phyloP scores from a whole-genome alignment of 92 coral and sea anemone genomes.

The Palythoa heliodiscus region DNA sequence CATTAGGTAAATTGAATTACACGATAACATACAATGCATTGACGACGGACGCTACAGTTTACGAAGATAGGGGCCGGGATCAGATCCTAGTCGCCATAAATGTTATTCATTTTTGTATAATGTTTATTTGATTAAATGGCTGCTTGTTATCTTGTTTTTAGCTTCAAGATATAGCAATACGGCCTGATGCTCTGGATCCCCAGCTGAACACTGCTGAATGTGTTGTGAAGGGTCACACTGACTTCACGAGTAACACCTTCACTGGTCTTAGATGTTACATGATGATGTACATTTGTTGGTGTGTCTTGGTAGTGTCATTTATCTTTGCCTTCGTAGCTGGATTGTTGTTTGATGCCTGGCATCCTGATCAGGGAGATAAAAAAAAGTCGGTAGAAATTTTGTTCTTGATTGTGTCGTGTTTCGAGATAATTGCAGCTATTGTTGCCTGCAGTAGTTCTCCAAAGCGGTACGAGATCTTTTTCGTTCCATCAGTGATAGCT shows the following conservation, averaged over 20 bases:
- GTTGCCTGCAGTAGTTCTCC: not conserved
- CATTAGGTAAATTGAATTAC: too few relatives aligned
- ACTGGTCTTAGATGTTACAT: constrained; percentile 14
- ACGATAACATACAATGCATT: too few relatives aligned
- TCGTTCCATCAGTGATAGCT: not conserved
- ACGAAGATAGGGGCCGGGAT: too few relatives aligned
- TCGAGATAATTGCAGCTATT: constrained; percentile 6
- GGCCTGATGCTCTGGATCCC: constrained; percentile 5
- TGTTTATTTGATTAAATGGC: too few relatives aligned
- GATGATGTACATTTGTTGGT: constrained; percentile 37
- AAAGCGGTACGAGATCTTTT: not conserved
- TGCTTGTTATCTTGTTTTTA: not conserved
- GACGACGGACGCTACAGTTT: too few relatives aligned
- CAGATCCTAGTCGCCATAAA: too few relatives aligned
- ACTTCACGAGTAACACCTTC: constrained; percentile 8
- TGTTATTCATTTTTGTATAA: too few relatives aligned
- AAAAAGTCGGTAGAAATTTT: not conserved
- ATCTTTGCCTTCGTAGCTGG: not conserved
- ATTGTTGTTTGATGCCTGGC: constrained; percentile 9
- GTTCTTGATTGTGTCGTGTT: not conserved
- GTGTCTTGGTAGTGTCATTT: constrained; percentile 1
- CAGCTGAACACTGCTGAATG: constrained; percentile 35
- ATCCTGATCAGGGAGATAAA: not conserved
- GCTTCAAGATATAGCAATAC: constrained; percentile 40
- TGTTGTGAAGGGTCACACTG: constrained; percentile 27